Base-by-base conservation (phyloP, 2,888 invertebrate species). In the Rhagophthalmus giganteus region DNA sequence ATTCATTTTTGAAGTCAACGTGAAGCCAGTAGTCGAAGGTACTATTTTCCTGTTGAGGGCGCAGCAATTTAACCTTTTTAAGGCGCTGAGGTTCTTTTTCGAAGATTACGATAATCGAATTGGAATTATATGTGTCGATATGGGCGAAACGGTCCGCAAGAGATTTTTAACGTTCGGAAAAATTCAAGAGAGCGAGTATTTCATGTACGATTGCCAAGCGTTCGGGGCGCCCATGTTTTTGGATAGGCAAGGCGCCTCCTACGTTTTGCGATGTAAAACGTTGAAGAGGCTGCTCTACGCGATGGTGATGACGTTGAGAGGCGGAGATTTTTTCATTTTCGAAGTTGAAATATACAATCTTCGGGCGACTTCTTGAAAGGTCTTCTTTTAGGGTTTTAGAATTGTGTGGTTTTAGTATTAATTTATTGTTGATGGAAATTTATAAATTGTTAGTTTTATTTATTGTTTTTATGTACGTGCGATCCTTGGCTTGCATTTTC, bases 171-270 rank as follows among this genome's bases (percentile, higher is more conserved):
- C 71, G 1, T 74, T 75, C 42, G 74, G 74, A 2, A 74, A 73
- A 56, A 54, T 66, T 1, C 55, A 59, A 16, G 75, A 74, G 0
- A 64, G 70, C 8, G 84, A 84, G 7, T 86, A 83, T 63, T 86
- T 83, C 59, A 80, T 86, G 82, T 86, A 79, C 64, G 86, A 86
- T 61, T 83, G 83, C 58, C 83, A 84, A 68, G 79, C 79, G 52
- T 73, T 76, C 58, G 85, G 85, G 4, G 71, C 77, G 2, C 85
- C 85, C 0, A 67, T 85, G 61, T 86, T 84, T 64, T 71, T 77
- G 16, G 80, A 82, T 1, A 77, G 79, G 40, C 30, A 48, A n/a
- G 72, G 71, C 9, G 74, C 78, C 5, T 76, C 84, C 0, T 86
- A 85, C 61, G 73, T 84, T 33, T 68, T 86, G 33, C 79, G 83